phyloP scores from a whole-genome alignment of 2,113 vertebrate species.

The Neopipo cinnamomea region DNA sequence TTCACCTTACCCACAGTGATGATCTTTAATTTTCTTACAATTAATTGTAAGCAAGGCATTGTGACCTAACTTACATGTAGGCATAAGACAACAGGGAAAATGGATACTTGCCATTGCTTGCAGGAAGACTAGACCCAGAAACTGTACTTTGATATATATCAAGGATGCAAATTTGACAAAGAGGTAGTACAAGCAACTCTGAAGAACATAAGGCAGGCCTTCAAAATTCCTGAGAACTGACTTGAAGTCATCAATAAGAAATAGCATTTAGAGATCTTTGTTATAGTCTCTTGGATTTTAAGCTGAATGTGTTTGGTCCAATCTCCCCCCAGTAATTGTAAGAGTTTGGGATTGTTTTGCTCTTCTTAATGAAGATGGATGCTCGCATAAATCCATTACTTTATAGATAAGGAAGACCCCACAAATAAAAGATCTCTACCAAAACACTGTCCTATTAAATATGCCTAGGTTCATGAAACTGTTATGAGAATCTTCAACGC shows the following conservation, averaged over 20 bases:
- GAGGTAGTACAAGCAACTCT: background rate
- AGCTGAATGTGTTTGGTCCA: background rate
- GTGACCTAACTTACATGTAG: background rate
- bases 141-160: background rate
- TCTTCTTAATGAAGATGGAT: background rate
- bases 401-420: background rate
- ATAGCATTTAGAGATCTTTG: background rate
- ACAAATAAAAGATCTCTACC: background rate
- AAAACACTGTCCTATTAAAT: background rate
- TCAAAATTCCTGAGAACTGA: background rate
- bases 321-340: background rate
- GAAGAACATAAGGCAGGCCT: background rate
- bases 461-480: background rate
- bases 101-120: background rate
- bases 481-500: background rate
- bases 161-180: background rate
- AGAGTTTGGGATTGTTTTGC: background rate
- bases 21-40: background rate
- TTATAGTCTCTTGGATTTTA: background rate
- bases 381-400: background rate
- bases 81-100: background rate
- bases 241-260: background rate
- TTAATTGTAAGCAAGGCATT: background rate
- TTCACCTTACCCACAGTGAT: background rate
- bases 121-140: background rate